A percentile compares a stretch with the other conserved stretches of the same genome.
Conservation (phyloP, 2,113 vertebrate species). For the Arenaria interpres region DNA sequence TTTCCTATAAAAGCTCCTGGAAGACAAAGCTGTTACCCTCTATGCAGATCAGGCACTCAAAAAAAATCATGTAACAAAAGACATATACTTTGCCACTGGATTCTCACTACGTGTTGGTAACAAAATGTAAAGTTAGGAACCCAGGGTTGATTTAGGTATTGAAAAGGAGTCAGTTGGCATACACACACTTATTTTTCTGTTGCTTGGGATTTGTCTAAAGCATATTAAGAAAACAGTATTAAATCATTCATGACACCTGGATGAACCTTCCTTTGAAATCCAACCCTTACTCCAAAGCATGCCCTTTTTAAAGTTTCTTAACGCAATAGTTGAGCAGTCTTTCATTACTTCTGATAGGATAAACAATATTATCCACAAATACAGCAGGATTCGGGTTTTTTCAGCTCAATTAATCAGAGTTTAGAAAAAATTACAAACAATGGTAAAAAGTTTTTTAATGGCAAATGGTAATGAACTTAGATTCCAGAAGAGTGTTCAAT, state of each 20-base stretch:
- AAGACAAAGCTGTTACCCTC: not conserved
- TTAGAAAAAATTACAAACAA: not conserved
- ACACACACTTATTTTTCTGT: not conserved
- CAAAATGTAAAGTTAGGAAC: not conserved
- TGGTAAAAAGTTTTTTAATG: not conserved
- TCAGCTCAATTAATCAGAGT: not conserved
- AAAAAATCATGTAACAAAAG: not conserved
- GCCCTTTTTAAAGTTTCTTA: not conserved
- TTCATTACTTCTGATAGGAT: constrained; percentile 1
- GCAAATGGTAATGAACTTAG: not conserved
- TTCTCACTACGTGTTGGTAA: not conserved
- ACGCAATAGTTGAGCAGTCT: not conserved
- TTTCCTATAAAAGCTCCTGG: not conserved
- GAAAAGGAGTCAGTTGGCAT: not conserved
- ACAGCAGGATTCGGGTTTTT: not conserved
- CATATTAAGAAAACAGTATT: not conserved
- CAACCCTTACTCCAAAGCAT: not conserved
- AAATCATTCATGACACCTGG: constrained; percentile 1
- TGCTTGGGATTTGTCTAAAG: not conserved
- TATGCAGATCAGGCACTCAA: not conserved
- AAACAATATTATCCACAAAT: constrained; percentile 24
- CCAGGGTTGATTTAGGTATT: not conserved
- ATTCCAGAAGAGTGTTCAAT: not conserved
- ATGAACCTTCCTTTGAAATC: constrained; percentile 18
- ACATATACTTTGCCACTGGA: not conserved